Base-by-base conservation (phyloP, 2,113 vertebrate genomes). In the Tachysurus vachellii region DNA sequence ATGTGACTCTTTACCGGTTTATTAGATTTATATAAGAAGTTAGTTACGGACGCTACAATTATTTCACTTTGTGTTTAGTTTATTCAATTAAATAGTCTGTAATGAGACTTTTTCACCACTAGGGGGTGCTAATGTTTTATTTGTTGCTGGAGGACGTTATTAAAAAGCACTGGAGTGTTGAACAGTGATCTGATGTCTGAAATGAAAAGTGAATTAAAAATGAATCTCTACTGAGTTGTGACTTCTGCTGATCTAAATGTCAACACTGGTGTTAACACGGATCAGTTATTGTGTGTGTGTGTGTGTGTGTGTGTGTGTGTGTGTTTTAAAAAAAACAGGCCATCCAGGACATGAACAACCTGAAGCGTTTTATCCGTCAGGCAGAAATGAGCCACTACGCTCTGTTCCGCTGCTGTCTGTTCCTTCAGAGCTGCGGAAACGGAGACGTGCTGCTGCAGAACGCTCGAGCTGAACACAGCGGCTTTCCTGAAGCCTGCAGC, bases 331-430 rank as follows among this genome's bases (percentile, higher is more conserved):
- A 26, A 68, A 36, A 12, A 16, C 95, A 99, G 98, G 98, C 97
- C 79, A 99, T 99, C 85, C 98, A 99, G 93, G 97, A 99, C 91
- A 97, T 98, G 94, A 99, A 99, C 96, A 98, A 97, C 92, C 94
- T 99, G 93, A 99, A 99, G 95, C 95, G 98, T 59, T 97, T 97
- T 76, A 97, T 99, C 93, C 96, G 96, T 0, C 98, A 99, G 95
- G 97, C 98, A 0, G 98, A 99, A 93, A 98, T 96, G 96, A 99
- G 96, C 93, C 98, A 99, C 93, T 99, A 99, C 0, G 97, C 98
- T 64, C 89, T 99, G 90, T 99, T 98, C 92, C 98, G 96, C 91
- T 99, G 98, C 93, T 97, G 95, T 89, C 92, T 96, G 91, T 99
- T 99, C 93, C 96, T 99, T 17, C 97, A 96, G 94, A 96, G 95